Conservation (phyloP, 2,888 invertebrate genomes). For the Sialis fuliginosa region DNA sequence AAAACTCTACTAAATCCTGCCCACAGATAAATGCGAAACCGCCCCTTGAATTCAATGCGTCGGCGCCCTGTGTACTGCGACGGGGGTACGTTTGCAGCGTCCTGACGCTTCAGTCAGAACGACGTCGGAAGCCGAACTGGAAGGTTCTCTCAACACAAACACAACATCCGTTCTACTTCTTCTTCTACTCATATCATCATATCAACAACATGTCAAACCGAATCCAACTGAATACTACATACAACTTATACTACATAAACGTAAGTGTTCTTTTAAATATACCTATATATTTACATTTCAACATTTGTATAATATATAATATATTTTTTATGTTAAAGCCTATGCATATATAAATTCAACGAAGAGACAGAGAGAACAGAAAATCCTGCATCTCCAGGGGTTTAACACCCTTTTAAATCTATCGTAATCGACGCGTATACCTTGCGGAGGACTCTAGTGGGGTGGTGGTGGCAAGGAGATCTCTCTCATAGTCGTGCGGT, state of each 20-base stretch:
- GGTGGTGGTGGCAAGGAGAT: too few relatives aligned
- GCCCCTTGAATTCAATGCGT: conserved; percentile 22
- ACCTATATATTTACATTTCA: not conserved
- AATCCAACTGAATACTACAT: not conserved
- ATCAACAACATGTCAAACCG: too few relatives aligned
- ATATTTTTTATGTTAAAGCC: not conserved
- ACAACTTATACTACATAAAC: not conserved
- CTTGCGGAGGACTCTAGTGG: conserved; percentile 7
- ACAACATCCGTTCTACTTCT: too few relatives aligned
- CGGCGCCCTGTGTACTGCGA: conserved; percentile 20
- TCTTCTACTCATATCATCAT: too few relatives aligned
- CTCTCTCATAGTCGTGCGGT: conserved; percentile 7
- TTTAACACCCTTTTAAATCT: conserved; percentile 20
- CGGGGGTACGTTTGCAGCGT: conserved; percentile 13
- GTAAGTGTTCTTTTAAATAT: not conserved
- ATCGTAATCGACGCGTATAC: conserved; percentile 14
- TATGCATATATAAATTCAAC: too few relatives aligned
- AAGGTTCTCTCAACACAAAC: conserved; percentile 6
- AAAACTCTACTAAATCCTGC: conserved; percentile 22
- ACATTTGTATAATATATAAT: not conserved
- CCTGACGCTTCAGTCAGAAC: conserved; percentile 22
- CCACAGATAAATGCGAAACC: conserved; percentile 25
- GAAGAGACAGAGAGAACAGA: too few relatives aligned
- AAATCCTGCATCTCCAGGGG: conserved; percentile 6
- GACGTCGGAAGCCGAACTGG: conserved; percentile 17